Base-by-base conservation (phyloP, 2,888 invertebrate genomes). In the Emmelina monodactyla region DNA sequence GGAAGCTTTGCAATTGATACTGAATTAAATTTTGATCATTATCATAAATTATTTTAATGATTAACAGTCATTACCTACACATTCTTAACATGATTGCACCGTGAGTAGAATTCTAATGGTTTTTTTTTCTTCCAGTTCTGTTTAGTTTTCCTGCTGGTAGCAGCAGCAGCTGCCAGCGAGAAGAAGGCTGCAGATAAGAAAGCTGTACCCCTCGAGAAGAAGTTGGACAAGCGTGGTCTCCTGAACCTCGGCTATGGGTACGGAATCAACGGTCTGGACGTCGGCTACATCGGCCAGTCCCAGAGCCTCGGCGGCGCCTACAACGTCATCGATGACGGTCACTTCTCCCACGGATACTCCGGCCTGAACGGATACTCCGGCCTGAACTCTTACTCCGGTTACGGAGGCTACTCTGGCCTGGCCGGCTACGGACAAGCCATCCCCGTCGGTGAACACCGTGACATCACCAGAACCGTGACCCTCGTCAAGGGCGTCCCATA, bases 211-310 rank as follows among this genome's bases (percentile, higher is more conserved):
- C 64, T 84, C 47, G 88, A 88, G 44, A 89, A 91, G 82, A 91
- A 91, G 67, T 83, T 89, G 64, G 89, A 89, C 73, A 91, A 92
- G 71, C 88, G 91, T 50, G 91, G 91, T 47, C 84, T 91, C 50
- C 80, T 89, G 39, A 86, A 88, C 60, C 82, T 91, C 58, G 91
- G 91, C 50, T 90, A 91, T 53, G 91, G 91, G 35, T 91, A 91
- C 64, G 89, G 89, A 40, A 82, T 85, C 57, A 85, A 86, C 53
- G 90, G 89, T 46, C 84, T 88, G 44, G 89, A 89, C 58, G 68
- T 89, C 44, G 91, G 91, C 33, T 87, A 88, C 61, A 78, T 88
- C 50, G 88, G 88, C 35, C 67, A 62, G 53, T 85, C 85, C 19
- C 83, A 85, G 42, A 84, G 83, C 5, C 35, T 69, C 35, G 82